These are phyloP conservation scores for Hippolais icterina DNA, from an alignment of 2,113 vertebrate genomes.

Conservation along the genomic window DNA sequence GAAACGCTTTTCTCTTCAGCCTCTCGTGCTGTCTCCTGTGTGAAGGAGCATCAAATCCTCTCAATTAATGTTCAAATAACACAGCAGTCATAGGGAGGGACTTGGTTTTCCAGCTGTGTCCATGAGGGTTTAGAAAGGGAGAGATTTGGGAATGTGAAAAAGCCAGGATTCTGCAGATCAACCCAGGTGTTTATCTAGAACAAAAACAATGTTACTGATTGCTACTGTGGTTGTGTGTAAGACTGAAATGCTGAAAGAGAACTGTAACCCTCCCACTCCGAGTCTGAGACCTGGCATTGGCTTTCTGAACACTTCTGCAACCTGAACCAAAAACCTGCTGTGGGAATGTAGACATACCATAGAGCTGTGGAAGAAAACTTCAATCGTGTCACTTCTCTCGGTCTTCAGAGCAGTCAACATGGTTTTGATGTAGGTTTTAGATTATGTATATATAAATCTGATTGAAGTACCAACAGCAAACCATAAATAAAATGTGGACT, in stretches of 20 bases:
- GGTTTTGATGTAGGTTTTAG: constrained; percentile 57
- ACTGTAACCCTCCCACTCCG: background rate
- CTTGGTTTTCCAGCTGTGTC: background rate
- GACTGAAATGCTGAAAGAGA: background rate
- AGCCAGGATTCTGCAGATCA: background rate
- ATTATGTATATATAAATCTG: constrained; percentile 44
- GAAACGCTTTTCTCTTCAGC: background rate
- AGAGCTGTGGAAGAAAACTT: constrained; percentile 33
- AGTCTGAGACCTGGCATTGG: background rate
- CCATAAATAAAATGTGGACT: constrained; percentile 63
- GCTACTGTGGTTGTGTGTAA: background rate
- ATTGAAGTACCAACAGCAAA: constrained; percentile 56
- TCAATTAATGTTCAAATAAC: background rate
- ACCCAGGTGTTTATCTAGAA: background rate
- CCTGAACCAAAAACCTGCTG: constrained; percentile 40
- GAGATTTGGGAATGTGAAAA: background rate
- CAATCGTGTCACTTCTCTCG: constrained; percentile 22
- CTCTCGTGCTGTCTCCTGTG: background rate
- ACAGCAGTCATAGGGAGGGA: accelerated
- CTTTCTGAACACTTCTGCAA: constrained; percentile 27
- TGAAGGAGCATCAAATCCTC: background rate
- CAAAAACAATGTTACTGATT: background rate
- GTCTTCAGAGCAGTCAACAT: constrained; percentile 52
- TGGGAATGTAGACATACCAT: constrained; percentile 38
- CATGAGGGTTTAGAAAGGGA: background rate